These are phyloP conservation scores for Drosophila rhopaloa DNA, from an alignment of 1,140 invertebrate genomes.

Conservation along the genomic window DNA sequence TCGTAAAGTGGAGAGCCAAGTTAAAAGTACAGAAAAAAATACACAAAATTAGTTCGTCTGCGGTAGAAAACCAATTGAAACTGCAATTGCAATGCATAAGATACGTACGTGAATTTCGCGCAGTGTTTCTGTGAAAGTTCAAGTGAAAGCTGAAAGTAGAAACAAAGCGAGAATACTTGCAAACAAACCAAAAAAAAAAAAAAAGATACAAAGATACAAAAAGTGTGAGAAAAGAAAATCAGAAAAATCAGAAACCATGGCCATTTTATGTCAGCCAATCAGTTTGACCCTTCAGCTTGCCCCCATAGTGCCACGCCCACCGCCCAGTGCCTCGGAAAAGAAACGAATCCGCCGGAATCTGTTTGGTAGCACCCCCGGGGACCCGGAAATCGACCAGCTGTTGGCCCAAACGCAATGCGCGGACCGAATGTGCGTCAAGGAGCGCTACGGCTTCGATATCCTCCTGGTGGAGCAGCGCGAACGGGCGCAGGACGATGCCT, in stretches of 20 bases:
- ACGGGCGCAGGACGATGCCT: not conserved
- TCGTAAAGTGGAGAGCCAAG: not conserved
- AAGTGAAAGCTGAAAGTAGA: constrained; percentile 60
- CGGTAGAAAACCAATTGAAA: constrained; percentile 31
- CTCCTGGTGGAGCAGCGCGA: constrained; percentile 1
- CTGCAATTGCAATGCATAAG: constrained; percentile 55
- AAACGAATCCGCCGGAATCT: constrained; percentile 38
- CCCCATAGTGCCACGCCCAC: not conserved
- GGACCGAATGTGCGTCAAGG: not conserved
- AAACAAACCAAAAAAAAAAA: constrained; percentile 19
- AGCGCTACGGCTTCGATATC: constrained; percentile 28
- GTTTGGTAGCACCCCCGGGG: constrained; percentile 19
- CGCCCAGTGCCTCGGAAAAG: constrained; percentile 1
- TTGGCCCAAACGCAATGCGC: constrained; percentile 20
- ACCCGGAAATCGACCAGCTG: constrained; percentile 15
- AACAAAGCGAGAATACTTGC: constrained; percentile 28
- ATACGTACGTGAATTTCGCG: constrained; percentile 53
- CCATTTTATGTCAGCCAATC: constrained; percentile 12
- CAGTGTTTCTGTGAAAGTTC: constrained; percentile 51
- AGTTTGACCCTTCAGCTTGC: constrained; percentile 1
- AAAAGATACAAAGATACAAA: not conserved
- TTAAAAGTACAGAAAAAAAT: constrained; percentile 10
- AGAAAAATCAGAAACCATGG: constrained; percentile 1
- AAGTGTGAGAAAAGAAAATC: constrained; percentile 18
- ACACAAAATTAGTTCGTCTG: constrained; percentile 15